Evolutionary conservation across 2,888 invertebrate genomes (phyloP), one percentile per base, ranked within the genome.

Genomic region (Parnassius mnemosyne): DNA sequence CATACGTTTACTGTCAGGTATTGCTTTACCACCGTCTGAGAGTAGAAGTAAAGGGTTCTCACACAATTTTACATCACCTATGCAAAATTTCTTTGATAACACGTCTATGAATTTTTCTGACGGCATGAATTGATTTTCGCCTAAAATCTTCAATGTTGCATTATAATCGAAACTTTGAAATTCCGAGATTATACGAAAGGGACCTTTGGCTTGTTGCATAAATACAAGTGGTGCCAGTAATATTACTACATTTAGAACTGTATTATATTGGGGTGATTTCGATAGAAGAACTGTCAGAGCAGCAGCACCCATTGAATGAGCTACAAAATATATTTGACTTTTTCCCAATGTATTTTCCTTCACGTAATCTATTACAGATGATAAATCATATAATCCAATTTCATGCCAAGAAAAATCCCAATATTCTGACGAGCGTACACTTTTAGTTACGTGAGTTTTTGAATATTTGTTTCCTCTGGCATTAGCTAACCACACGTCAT

Each of bases 401-500:
- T 84, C 83, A 65, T 85, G 80, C 71, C 75, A 81, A 3, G 83
- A 76, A 69, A 81, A 84, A 68, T 84, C 69, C 82, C 81, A 84
- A 66, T 73, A 81, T 1, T 75, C 70, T 10, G 60, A 10, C 0
- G 69, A 64, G 9, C 73, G 64, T 0, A 64, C n/a, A 7, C 49
- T 61, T 55, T 63, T 71, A 2, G 25, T 69, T 1, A 65, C 52
- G 62, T 80, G 77, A 5, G 60, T 60, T 62, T 61, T 79, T 16
- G 81, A 80, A 64, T 82, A 84, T 67, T 70, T 75, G 58, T 79
- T 85, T 16, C 83, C 81, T 65, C 82, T 75, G 9, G 78, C 78
- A 61, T 92, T 93, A 10, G 88, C 79, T 83, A 83, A 89, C 95
- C 86, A 95, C 0, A 92, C 91, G 66, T 92, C 92, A 66, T 85